Percentiles rank a stretch among this genome's conserved stretches.
phyloP scores from a whole-genome alignment of 2,113 vertebrate genomes.

The Patagioenas fasciata region DNA sequence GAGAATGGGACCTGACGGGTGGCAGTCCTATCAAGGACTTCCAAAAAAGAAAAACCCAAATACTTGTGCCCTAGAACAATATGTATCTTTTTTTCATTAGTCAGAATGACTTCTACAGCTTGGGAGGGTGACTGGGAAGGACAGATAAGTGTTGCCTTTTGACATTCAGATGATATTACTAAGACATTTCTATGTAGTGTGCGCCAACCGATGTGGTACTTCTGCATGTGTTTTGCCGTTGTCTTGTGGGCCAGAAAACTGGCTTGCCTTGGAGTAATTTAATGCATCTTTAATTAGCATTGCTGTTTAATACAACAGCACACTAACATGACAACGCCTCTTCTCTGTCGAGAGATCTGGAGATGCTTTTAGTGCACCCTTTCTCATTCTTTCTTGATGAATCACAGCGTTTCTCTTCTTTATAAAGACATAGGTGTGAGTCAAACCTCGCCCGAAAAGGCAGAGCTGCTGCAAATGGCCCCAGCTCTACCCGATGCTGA shows the following conservation, averaged over 20 bases:
- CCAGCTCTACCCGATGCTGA: neutral
- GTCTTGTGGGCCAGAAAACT: neutral
- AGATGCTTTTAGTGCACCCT: neutral
- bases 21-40: neutral
- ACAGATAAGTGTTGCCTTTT: neutral
- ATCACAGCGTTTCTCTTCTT: neutral
- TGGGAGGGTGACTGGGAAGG: neutral
- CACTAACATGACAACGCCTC: neutral
- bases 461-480: neutral
- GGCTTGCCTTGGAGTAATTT: neutral
- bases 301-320: neutral
- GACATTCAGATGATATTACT: fast-evolving
- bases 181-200: neutral
- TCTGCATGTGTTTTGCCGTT: neutral
- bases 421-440: neutral
- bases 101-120: neutral
- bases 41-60: neutral
- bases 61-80: neutral
- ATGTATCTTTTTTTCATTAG: neutral
- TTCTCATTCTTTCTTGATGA: neutral
- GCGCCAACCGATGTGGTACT: neutral
- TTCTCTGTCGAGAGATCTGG: neutral
- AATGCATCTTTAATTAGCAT: neutral
- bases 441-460: neutral
- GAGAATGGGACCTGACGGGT: fast-evolving